Evolutionary conservation across 2,888 invertebrate species (phyloP).

Genomic region (Rhaphigaster nebulosa): DNA sequence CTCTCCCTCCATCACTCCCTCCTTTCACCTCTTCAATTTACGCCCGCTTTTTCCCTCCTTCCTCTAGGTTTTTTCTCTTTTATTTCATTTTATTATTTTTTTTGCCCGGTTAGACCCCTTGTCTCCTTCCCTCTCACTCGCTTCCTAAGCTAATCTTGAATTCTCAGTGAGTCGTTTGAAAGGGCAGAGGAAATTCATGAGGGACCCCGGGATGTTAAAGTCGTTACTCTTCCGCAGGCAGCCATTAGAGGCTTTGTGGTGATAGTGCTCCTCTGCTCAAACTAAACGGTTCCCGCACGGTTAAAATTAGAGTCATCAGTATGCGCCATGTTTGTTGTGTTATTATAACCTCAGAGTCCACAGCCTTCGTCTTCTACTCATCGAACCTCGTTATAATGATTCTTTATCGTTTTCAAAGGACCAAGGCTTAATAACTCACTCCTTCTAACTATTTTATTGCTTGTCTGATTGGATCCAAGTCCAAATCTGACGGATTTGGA

Average conservation of each 20-base stretch:
- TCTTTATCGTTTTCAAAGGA: neutral
- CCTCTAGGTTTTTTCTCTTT: constrained; percentile 7
- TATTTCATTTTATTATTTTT: constrained; percentile 29
- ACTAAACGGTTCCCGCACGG: neutral
- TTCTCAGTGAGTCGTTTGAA: constrained; percentile 16
- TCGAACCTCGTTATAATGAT: neutral
- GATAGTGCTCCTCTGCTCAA: neutral
- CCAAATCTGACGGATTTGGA: neutral
- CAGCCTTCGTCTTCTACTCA: neutral
- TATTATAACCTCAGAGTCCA: neutral
- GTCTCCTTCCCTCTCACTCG: neutral
- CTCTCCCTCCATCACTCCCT: constrained; percentile 40
- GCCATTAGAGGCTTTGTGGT: constrained; percentile 24
- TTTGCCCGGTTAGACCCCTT: neutral
- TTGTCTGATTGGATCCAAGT: neutral
- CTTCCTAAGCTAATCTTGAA: neutral
- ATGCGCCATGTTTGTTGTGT: neutral
- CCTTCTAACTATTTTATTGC: neutral
- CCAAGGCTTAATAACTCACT: neutral
- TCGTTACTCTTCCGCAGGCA: neutral
- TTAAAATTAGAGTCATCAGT: neutral
- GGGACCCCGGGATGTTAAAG: neutral
- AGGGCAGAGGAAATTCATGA: neutral
- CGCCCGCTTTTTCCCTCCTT: neutral
- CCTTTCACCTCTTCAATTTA: constrained; percentile 32